Evolutionary conservation across 1,140 invertebrate species (phyloP).

Genomic region (Hyles euphorbiae): DNA sequence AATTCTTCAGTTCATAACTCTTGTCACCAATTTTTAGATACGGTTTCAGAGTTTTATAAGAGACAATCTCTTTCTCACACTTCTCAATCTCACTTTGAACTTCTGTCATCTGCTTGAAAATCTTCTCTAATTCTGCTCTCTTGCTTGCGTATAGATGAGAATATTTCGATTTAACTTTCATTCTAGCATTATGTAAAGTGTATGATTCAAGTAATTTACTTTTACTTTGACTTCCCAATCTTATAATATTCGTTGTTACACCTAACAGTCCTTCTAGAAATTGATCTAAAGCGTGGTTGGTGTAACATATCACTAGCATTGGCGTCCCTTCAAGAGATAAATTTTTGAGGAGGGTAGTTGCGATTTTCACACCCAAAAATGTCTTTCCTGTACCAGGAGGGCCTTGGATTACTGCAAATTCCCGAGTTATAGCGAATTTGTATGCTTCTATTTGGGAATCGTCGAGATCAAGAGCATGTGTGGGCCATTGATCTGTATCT

Average conservation of each 20-base stretch:
- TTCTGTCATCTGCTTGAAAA: slow-evolving; percentile 51
- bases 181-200: slow-evolving; percentile 57
- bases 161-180: slow-evolving; percentile 53
- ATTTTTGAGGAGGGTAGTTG: slow-evolving; percentile 77
- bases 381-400: slow-evolving; percentile 90
- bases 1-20: slow-evolving; percentile 33
- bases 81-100: slow-evolving; percentile 55
- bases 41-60: slow-evolving; percentile 42
- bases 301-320: slow-evolving; percentile 88
- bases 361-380: slow-evolving; percentile 82
- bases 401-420: slow-evolving; percentile 87
- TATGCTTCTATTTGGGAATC: slow-evolving; percentile 78
- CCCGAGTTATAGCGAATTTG: slow-evolving; percentile 76
- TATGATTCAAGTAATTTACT: slow-evolving; percentile 75
- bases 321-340: slow-evolving; percentile 73
- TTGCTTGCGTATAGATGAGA: slow-evolving; percentile 47
- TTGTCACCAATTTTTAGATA: slow-evolving; percentile 40
- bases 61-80: slow-evolving; percentile 50
- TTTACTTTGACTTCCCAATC: slow-evolving; percentile 84
- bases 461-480: slow-evolving; percentile 70
- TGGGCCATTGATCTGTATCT: slow-evolving; percentile 59
- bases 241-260: slow-evolving; percentile 77
- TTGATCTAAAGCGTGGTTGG: slow-evolving; percentile 92
- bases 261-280: slow-evolving; percentile 85
- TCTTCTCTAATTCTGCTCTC: slow-evolving; percentile 42